Evolutionary conservation across 2,113 vertebrate genomes (phyloP), one percentile per base, ranked within the genome.

Genomic region (Phylloscopus trochilus): DNA sequence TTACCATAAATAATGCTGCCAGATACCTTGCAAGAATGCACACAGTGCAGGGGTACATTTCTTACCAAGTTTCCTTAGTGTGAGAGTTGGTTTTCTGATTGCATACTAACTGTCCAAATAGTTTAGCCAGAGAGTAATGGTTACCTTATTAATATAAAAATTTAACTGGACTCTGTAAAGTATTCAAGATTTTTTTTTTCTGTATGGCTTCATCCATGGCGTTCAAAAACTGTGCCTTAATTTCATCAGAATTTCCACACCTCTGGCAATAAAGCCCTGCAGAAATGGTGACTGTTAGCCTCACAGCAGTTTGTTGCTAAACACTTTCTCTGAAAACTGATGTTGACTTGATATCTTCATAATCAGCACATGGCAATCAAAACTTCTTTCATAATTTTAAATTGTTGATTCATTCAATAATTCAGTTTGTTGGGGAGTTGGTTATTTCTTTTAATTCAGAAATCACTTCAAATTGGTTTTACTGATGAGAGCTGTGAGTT

Each of bases 381-480:
- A 72, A 59, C 22, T 49, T n/a, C 23, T 75, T 67, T 63, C 27
- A 27, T 63, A 31, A 1, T 28, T 47, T 47, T 52, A 28, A 35
- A 49, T 55, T 64, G 15, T 51, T 83, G 22, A 23, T 20, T 51
- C 9, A 5, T 86, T 89, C 33, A 86, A 56, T 87, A 64, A 86
- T 55, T 86, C 59, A 55, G 15, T 39, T 43, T 66, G 13, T 55
- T 44, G 51, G 19, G 14, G 19, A 91, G 46, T 51, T 37, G 39
- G 30, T 85, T 88, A 67, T 83, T 94, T 96, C 67, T 59, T 58
- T 80, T 44, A 85, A 80, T 64, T 46, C 43, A 53, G 10, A 89
- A 87, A 86, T 91, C 21, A 70, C 52, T 44, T 90, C 27, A 66
- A 93, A 84, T 86, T 43, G 21, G 15, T 84, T 96, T 87, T 91